Evolutionary conservation across 2,888 invertebrate species (phyloP).

Genomic region (Panorpa germanica): DNA sequence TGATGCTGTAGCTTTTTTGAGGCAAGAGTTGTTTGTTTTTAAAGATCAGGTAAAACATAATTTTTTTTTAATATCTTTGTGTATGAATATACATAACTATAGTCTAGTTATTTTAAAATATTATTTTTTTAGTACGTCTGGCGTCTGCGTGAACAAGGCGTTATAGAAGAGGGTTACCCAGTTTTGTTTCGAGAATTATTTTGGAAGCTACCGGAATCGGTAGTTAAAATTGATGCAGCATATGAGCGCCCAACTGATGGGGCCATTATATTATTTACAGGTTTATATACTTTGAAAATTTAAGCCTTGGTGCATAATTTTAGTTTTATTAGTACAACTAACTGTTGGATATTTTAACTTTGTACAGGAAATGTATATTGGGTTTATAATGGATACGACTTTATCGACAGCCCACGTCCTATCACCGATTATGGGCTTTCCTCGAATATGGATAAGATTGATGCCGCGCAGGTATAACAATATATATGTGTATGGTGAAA

Average conservation of each 20-base stretch:
- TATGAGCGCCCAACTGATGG: conserved; percentile 47
- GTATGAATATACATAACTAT: too few species aligned
- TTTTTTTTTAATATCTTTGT: too few species aligned
- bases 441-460: conserved; percentile 35
- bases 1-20: conserved; percentile 44
- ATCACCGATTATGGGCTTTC: conserved; percentile 46
- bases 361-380: conserved; percentile 39
- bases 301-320: conserved; percentile 2
- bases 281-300: conserved; percentile 20
- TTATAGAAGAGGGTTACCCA: conserved; percentile 29
- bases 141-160: conserved; percentile 31
- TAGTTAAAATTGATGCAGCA: conserved; percentile 42
- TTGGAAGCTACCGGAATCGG: conserved; percentile 31
- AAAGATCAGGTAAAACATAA: too few species aligned
- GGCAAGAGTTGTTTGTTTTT: conserved; percentile 37
- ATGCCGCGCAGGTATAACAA: conserved; percentile 41
- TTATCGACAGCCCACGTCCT: conserved; percentile 32
- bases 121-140: conserved; percentile 57
- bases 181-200: conserved; percentile 37
- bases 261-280: conserved; percentile 45
- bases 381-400: conserved; percentile 40
- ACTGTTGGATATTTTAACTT: neutral
- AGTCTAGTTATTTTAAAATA: too few species aligned
- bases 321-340: neutral
- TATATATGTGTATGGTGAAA: conserved; percentile 4